Conservation (phyloP, 2,888 invertebrate genomes). For the Eulithis prunata region DNA sequence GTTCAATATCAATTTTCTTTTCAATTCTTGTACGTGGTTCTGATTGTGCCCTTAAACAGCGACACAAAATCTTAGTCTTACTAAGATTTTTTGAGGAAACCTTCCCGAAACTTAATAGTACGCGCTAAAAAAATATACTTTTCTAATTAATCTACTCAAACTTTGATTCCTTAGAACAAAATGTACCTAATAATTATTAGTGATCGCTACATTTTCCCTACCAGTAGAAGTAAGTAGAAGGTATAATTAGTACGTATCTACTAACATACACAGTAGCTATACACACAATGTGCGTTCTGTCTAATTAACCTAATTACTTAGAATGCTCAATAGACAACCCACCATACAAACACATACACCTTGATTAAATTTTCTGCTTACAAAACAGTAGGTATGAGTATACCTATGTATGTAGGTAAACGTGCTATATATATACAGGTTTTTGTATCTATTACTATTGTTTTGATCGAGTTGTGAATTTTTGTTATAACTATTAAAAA, state of each 20-base stretch:
- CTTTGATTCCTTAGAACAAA: neutral
- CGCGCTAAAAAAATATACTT: too few relatives aligned
- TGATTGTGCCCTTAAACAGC: too few relatives aligned
- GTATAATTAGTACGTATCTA: neutral
- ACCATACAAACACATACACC: conserved; percentile 15
- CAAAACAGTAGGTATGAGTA: neutral
- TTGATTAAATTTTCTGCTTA: conserved; percentile 28
- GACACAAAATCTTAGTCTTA: too few relatives aligned
- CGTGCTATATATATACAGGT: too few relatives aligned
- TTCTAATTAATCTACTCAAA: neutral
- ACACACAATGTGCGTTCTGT: conserved; percentile 6
- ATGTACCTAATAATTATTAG: neutral
- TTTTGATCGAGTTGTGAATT: too few relatives aligned
- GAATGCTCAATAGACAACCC: neutral
- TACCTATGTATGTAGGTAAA: too few relatives aligned
- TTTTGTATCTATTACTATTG: too few relatives aligned
- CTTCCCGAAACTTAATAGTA: too few relatives aligned
- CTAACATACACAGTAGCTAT: neutral
- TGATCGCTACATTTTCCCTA: neutral
- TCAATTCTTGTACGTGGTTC: too few relatives aligned
- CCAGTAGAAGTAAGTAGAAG: neutral
- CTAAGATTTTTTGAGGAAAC: too few relatives aligned
- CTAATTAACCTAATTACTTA: conserved; percentile 37
- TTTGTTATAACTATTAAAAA: too few relatives aligned
- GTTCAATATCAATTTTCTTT: too few relatives aligned